These are phyloP conservation scores for Anastatus disparis DNA, from an alignment of 1,140 invertebrate genomes.

Conservation along the genomic window DNA sequence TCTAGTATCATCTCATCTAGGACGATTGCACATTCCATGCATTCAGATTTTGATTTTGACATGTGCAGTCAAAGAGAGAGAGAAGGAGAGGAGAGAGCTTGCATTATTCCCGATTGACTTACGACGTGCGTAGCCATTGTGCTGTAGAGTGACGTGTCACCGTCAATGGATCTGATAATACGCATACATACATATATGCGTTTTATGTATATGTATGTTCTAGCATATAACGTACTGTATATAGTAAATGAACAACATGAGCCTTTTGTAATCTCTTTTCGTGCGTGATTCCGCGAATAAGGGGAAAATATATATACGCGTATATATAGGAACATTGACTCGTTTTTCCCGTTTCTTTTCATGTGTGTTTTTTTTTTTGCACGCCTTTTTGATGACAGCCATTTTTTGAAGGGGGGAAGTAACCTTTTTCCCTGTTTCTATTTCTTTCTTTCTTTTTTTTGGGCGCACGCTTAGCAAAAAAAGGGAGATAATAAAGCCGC, in stretches of 20 bases:
- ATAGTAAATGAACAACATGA: too few relatives aligned
- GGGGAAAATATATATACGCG: too few relatives aligned
- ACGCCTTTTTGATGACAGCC: neutral
- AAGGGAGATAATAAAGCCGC: conserved; percentile 29
- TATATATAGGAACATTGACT: neutral
- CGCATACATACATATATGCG: neutral
- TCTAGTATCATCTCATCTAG: too few relatives aligned
- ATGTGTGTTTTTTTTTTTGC: neutral
- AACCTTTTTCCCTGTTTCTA: neutral
- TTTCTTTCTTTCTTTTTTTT: neutral
- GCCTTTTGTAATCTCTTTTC: too few relatives aligned
- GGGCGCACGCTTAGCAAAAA: neutral
- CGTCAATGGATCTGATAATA: conserved; percentile 23
- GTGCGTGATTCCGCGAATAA: conserved; percentile 16
- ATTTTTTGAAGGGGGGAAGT: neutral
- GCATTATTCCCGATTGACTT: conserved; percentile 44
- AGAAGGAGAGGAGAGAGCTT: too few relatives aligned
- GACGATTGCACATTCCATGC: neutral
- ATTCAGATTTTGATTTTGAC: conserved; percentile 46
- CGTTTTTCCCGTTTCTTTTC: neutral
- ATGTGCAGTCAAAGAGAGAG: too few relatives aligned
- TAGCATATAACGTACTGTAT: too few relatives aligned
- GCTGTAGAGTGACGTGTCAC: conserved; percentile 6
- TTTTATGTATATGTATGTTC: too few relatives aligned
- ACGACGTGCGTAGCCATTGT: conserved; percentile 28